Conservation (phyloP, 2,888 invertebrate genomes). For the Mellilla xanthometata region DNA sequence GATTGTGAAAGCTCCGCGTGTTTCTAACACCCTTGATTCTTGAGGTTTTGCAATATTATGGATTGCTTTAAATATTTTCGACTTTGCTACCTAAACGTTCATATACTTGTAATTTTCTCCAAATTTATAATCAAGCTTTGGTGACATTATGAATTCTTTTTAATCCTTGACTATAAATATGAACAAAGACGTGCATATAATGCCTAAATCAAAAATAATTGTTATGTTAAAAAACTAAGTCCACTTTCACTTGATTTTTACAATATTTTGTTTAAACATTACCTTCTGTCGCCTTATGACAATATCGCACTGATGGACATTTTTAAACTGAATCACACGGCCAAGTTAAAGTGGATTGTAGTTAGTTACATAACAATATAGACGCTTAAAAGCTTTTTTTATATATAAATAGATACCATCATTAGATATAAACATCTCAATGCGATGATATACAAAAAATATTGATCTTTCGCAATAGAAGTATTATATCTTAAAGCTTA, state of each 20-base stretch:
- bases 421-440: slow-evolving; percentile 54
- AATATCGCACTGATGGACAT: too few species aligned
- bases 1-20: slow-evolving; percentile 70
- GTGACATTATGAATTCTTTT: neutral
- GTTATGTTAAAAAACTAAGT: neutral
- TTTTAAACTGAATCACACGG: too few species aligned
- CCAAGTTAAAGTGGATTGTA: too few species aligned
- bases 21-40: slow-evolving; percentile 67
- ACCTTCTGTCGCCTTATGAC: too few species aligned
- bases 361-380: slow-evolving; percentile 6
- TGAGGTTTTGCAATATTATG: slow-evolving; percentile 47
- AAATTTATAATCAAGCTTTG: slow-evolving; percentile 10
- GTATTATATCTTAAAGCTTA: slow-evolving; percentile 73
- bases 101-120: slow-evolving; percentile 7
- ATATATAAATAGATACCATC: slow-evolving; percentile 46
- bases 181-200: slow-evolving; percentile 28
- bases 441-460: slow-evolving; percentile 76
- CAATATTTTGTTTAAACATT: too few species aligned
- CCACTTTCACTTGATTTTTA: too few species aligned
- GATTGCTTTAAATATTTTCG: slow-evolving; percentile 26
- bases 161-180: slow-evolving; percentile 19
- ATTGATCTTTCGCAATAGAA: slow-evolving; percentile 74
- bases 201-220: slow-evolving; percentile 21
- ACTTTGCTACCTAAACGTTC: slow-evolving; percentile 30
- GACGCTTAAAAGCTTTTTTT: slow-evolving; percentile 56